These are phyloP conservation scores for Stomatorhinus ivindoensis DNA, from an alignment of 2,113 vertebrate species.

Conservation along the genomic window DNA sequence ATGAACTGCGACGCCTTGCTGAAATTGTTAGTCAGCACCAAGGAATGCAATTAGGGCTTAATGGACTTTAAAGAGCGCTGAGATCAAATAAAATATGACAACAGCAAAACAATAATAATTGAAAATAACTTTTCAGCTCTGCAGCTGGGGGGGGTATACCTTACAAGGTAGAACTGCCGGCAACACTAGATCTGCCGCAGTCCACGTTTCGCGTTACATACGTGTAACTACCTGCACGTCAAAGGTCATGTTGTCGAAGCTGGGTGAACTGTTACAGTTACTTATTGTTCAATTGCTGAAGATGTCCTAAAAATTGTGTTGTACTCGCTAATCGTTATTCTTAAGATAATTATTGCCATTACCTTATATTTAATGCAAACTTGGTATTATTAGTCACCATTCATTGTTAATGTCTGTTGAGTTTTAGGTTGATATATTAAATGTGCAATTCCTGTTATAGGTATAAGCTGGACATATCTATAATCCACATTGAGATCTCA, in stretches of 20 bases:
- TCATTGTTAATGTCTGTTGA: not conserved
- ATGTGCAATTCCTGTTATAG: not conserved
- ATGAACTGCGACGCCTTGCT: conserved; percentile 36
- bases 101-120: conserved; percentile 3
- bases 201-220: not conserved
- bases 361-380: not conserved
- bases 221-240: not conserved
- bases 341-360: not conserved
- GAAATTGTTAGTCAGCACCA: conserved; percentile 47
- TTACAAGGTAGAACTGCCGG: not conserved
- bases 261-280: not conserved
- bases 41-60: conserved; percentile 51
- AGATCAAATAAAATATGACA: conserved; percentile 22
- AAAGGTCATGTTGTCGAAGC: not conserved
- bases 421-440: not conserved
- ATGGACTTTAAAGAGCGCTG: conserved; percentile 47
- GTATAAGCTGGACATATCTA: not conserved
- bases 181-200: not conserved
- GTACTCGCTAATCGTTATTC: not conserved
- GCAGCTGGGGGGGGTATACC: not conserved
- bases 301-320: not conserved
- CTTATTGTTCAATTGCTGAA: not conserved
- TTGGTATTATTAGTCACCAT: not conserved
- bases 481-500: not conserved
- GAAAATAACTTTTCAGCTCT: conserved; percentile 14